Conservation (phyloP, 2,113 vertebrate species). For the Grantiella picta region DNA sequence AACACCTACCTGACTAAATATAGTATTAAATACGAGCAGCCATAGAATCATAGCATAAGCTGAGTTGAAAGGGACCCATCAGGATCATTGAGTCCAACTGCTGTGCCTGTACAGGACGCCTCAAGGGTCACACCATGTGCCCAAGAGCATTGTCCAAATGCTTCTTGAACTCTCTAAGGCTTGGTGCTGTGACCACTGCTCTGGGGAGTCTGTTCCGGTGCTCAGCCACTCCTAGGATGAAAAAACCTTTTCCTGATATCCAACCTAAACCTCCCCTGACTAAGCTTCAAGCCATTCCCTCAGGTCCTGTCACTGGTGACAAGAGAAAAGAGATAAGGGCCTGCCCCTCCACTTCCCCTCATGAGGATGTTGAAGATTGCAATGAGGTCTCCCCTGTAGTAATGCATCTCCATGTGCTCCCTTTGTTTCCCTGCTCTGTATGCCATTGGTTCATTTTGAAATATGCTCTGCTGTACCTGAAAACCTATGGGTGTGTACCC, state of each 20-base stretch:
- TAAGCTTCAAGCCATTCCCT: neutral
- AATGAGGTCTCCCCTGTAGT: neutral
- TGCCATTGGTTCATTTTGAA: too few relatives aligned
- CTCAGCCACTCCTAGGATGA: neutral
- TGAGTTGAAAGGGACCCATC: neutral
- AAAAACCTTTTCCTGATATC: neutral
- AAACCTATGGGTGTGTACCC: too few relatives aligned
- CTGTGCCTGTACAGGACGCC: neutral
- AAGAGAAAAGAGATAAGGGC: neutral
- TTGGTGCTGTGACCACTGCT: neutral
- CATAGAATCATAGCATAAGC: neutral
- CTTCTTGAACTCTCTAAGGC: neutral
- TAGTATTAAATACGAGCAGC: neutral
- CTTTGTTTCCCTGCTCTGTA: too few relatives aligned
- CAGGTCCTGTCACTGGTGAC: neutral
- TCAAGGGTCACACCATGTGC: neutral
- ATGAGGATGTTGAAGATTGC: neutral
- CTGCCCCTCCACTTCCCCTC: neutral
- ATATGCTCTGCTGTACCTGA: too few relatives aligned
- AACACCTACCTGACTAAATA: neutral
- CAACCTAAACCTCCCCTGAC: neutral
- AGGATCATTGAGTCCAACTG: accelerated
- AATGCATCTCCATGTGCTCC: too few relatives aligned
- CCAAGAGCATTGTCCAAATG: neutral
- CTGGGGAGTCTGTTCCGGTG: neutral